Base-by-base conservation (phyloP, 2,797 vertebrate species). In the Florisuga fusca region DNA sequence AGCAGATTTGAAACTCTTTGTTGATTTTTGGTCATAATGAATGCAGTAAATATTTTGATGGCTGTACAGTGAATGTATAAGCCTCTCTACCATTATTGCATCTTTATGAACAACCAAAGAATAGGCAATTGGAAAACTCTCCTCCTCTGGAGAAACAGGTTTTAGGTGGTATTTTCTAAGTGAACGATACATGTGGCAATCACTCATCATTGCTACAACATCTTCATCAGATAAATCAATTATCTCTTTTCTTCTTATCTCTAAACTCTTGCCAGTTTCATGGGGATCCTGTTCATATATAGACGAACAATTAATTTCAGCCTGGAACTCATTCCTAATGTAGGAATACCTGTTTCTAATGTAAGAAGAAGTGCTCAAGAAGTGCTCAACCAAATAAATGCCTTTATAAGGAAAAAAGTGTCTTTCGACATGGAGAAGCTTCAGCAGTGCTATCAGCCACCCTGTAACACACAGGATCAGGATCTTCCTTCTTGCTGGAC, bases 41-140 rank as follows among this genome's bases (percentile, higher is more conserved):
- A 99, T 98, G 87, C 99, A 99, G 88, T 99, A 99, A 93, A 99
- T 92, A 93, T 99, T 99, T 41, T 98, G 98, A 91, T 89, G 98
- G 62, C 97, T 97, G 38, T 99, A 99, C 78, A 99, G 97, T 31
- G 99, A 97, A n/a, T 97, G 97, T n/a, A 99, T 97, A 23, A 99
- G 98, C 45, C 99, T 98, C 97, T 99, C 99, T 69, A 99, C 98
- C 98, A 98, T 98, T 90, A 98, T 96, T 0, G 98, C 98, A 20
- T 98, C 98, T 98, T 99, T 99, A 86, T 99, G 99, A 93, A 99
- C 98, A 33, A 99, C 99, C 94, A 99, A 76, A 21, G 99, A 99
- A 86, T 98, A 99, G 51, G 99, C 99, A 1, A 99, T 93, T 9
- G 99, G 99, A 87, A 99, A 99, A 74, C 85, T 73, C 58, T 93